phyloP scores from a whole-genome alignment of 2,113 vertebrate species.

The human (Homo sapiens) region DNA sequence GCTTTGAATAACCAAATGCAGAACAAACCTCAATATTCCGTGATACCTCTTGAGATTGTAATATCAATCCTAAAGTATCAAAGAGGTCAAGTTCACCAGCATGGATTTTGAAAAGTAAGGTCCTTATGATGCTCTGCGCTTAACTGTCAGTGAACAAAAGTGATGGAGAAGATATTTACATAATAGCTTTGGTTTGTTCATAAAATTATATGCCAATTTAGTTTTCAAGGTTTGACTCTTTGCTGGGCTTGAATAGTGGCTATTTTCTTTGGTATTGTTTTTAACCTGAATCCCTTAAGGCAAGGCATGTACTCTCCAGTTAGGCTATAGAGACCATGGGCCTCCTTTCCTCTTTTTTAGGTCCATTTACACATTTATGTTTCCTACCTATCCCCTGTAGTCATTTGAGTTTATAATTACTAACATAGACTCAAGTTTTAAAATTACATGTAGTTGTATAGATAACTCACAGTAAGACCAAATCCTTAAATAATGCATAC shows the following conservation, averaged over 20 bases:
- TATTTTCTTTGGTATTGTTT: conserved; percentile 28
- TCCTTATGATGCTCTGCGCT: neutral
- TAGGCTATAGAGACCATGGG: neutral
- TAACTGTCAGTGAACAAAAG: neutral
- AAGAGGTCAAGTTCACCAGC: neutral
- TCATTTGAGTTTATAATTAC: neutral
- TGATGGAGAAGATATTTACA: conserved; percentile 12
- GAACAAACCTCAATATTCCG: neutral
- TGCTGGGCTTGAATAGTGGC: neutral
- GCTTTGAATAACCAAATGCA: conserved; percentile 9
- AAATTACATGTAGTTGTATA: neutral
- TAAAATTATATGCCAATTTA: neutral
- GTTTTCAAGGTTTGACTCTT: conserved; percentile 19
- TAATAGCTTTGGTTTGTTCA: neutral
- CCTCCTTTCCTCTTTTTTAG: neutral
- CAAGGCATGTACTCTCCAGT: neutral
- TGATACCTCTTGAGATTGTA: neutral
- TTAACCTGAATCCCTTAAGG: neutral
- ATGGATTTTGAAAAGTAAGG: neutral
- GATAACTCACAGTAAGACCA: neutral
- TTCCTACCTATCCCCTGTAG: neutral
- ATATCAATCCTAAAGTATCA: neutral
- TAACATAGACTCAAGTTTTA: neutral
- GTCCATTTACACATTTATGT: neutral
- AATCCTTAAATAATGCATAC: neutral